Evolutionary conservation across 2,797 vertebrate species (phyloP), one percentile per base, ranked within the genome.

Genomic region (Graptemys geographica): DNA sequence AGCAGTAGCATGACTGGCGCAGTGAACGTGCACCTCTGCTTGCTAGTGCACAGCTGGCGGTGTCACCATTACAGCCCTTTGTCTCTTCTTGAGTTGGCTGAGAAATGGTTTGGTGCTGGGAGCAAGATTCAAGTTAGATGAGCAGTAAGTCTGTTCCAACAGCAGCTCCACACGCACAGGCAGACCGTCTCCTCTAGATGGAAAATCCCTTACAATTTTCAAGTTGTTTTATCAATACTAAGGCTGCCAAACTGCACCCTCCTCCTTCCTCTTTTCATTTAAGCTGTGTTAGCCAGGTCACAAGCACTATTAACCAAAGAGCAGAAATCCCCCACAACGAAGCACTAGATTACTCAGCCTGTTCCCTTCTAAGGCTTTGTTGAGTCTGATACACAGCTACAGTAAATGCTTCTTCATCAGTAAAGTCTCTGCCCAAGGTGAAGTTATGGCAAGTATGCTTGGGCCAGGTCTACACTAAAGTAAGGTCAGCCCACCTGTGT

Each of bases 301-400:
- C 94, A 95, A 94, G 86, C 74, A 44, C 57, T 82, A 89, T 86
- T 90, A 90, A 87, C 89, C 88, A 89, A 74, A 92, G 88, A 94
- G 57, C 93, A 93, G 92, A 97, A 97, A 93, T 90, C 94, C 95
- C 96, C 9, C 78, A 11, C 52, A 51, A 18, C 89, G 80, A 95
- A 96, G 86, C 92, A 55, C 95, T 87, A 90, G 87, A 96, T 97
- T 96, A 97, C 95, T 97, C 95, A 97, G 90, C 94, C 84, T 93
- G n/a, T 9, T 90, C 27, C 86, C 83, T 92, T 95, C 94, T 90
- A 83, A 83, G 74, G 19, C 11, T 92, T 95, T 90, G 93, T 82
- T 97, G 89, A 91, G 93, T 94, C 94, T 96, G 93, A 76, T 78
- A 88, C 84, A 47, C 27, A 74, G 44, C 44, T 87, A 2, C 91